Base-by-base conservation (phyloP, 2,888 invertebrate genomes). In the Syrista parreyssii region DNA sequence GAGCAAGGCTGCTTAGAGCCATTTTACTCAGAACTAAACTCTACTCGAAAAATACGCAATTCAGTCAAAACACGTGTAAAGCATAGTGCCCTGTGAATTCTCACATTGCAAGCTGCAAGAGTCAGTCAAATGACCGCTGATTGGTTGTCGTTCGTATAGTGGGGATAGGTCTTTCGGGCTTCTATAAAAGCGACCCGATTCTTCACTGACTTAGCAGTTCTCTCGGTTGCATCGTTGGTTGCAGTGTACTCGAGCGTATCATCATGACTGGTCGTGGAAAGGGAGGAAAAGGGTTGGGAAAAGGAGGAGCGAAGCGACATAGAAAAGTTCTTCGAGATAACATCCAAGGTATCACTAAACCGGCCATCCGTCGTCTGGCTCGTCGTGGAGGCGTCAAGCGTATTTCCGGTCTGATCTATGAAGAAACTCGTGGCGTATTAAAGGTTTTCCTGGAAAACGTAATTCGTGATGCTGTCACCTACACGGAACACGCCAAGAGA, bases 401-500 rank as follows among this genome's bases (percentile, higher is more conserved):
- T 92, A 96, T 96, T 76, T 95, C 95, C 15, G 96, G 96, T 0
- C 91, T 96, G 75, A 96, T 96, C 81, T 96, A 96, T 90, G 96
- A 97, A 90, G 96, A 96, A 90, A 96, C 96, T n/a, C 93, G 96
- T 69, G 96, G 96, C 68, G 96, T 96, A 0, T 89, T 96, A 35
- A 96, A 96, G 86, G 93, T 94, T 11, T 94, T 94, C 87, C 91
- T 94, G 69, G 94, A 94, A 89, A 94, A 94, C 86, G 87, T 94
- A 3, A 94, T 94, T 84, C 92, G 94, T 79, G 94, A 94, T 86
- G 94, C 94, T 76, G 94, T 94, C 81, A 94, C 93, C 73, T 94
- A 94, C 91, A 94, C 93, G 68, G 93, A 94, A 87, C 93, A 94
- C 89, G 93, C 93, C 85, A 94, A 94, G 90, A 91, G 94, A 84